Evolutionary conservation across 2,888 invertebrate genomes (phyloP), one percentile per base, ranked within the genome.

Genomic region (Agonopterix alstromeriana): DNA sequence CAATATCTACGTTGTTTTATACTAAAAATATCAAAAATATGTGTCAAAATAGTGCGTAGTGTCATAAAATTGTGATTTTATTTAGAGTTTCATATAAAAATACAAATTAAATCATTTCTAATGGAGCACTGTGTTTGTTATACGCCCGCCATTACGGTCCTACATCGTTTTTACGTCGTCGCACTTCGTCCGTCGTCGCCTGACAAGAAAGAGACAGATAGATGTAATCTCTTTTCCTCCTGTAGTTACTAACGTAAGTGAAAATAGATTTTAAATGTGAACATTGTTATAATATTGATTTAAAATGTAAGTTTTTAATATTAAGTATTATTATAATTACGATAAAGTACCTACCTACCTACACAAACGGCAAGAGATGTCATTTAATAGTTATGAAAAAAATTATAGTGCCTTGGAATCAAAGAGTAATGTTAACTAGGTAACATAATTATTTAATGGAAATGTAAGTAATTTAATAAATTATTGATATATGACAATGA

Each of bases 91-190:
- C 50, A 52, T 57, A 53, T 12, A 40, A 53, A 61, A 65, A 63
- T 61, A 65, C 54, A 57, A 61, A 75, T 75, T 71, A 72, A 72
- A 74, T 65, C 53, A 65, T 67, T 27, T 54, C 58, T 42, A 67
- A 72, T 64, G 64, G 49, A 57, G 60, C 52, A 56, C 59, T 67
- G 65, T 73, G 69, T 77, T 74, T 79, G 67, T 64, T 67, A 65
- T 70, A 68, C 69, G 73, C 70, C 75, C 77, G 79, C 75, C 82
- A 78, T 84, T 81, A 74, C 66, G 63, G 59, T 68, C 55, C 60
- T 62, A 65, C 65, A 62, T 62, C 58, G 66, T 56, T 53, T 56
- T 56, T 27, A 27, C 27, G 27, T 27, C 27, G 57, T 55, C 57
- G 58, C 55, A 53, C 35, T 43, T 66, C 64, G 58, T 61, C 56